A percentile compares a stretch with the other conserved stretches of the same genome.
Evolutionary conservation across 2,113 vertebrate genomes (phyloP).

Genomic region (Motacilla alba): DNA sequence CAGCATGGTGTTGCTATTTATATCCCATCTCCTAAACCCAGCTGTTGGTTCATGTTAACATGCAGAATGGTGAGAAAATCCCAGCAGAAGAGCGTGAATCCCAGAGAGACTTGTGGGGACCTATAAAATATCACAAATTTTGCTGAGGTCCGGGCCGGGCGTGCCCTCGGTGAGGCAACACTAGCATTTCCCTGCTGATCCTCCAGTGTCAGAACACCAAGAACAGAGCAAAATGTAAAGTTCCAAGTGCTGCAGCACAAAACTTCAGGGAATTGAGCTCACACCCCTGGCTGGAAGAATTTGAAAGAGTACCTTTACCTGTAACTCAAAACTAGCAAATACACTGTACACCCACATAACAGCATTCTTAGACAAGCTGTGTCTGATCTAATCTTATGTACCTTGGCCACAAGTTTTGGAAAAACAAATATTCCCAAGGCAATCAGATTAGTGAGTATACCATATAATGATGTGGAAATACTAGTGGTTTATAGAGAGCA

Average conservation of each 20-base stretch:
- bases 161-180: neutral
- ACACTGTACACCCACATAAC: slow-evolving; percentile 22
- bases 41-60: slow-evolving; percentile 75
- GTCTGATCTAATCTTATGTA: slow-evolving; percentile 68
- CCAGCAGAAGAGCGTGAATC: slow-evolving; percentile 65
- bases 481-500: slow-evolving; percentile 32
- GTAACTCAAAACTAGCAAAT: slow-evolving; percentile 19
- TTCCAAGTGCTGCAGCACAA: neutral
- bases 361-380: slow-evolving; percentile 53
- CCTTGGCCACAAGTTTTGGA: slow-evolving; percentile 65
- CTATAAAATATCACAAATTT: slow-evolving; percentile 48
- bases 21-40: slow-evolving; percentile 67
- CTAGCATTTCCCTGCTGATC: neutral
- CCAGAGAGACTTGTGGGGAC: slow-evolving; percentile 46
- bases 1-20: slow-evolving; percentile 71
- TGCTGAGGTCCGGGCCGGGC: neutral
- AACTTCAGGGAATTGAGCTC: neutral
- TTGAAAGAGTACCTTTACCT: slow-evolving; percentile 31
- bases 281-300: neutral
- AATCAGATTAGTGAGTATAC: slow-evolving; percentile 43
- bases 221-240: neutral
- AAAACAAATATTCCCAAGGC: slow-evolving; percentile 69
- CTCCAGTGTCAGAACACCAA: neutral
- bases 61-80: slow-evolving; percentile 71
- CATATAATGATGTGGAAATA: slow-evolving; percentile 29